phyloP scores from a whole-genome alignment of 2,113 vertebrate species.

The Kryptolebias marmoratus region DNA sequence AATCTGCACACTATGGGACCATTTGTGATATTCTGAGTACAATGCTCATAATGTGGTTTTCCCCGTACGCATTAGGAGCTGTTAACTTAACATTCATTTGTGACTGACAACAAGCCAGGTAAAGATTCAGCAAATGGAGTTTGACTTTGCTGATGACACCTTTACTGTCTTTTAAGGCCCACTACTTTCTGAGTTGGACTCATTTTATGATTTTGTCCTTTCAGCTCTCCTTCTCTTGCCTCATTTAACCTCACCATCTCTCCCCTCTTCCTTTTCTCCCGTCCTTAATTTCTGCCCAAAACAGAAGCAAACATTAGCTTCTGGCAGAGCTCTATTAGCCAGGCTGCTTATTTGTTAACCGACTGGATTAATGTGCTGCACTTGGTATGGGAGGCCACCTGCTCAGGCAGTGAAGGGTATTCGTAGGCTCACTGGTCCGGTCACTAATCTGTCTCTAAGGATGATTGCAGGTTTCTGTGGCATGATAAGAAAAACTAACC shows the following conservation, averaged over 20 bases:
- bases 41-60: slow-evolving; percentile 24
- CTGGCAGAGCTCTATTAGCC: slow-evolving; percentile 72
- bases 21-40: slow-evolving; percentile 21
- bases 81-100: slow-evolving; percentile 37
- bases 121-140: slow-evolving; percentile 40
- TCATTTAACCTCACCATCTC: slow-evolving; percentile 24
- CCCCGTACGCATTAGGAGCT: slow-evolving; percentile 45
- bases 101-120: slow-evolving; percentile 56
- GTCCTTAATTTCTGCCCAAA: slow-evolving; percentile 30
- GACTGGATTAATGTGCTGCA: slow-evolving; percentile 71
- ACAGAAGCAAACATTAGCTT: slow-evolving; percentile 64
- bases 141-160: slow-evolving; percentile 64
- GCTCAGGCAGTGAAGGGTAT: slow-evolving; percentile 68
- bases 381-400: slow-evolving; percentile 73
- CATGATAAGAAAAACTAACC: slow-evolving; percentile 52
- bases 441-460: slow-evolving; percentile 72
- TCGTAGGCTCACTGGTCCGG: slow-evolving; percentile 61
- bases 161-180: slow-evolving; percentile 35
- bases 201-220: slow-evolving; percentile 56
- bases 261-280: not conserved
- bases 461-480: slow-evolving; percentile 69
- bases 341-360: slow-evolving; percentile 75
- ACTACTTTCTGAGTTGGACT: slow-evolving; percentile 32
- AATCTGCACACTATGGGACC: not conserved
- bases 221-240: slow-evolving; percentile 27